Conservation (phyloP, 2,888 invertebrate genomes). For the Clepsis dumicolana region DNA sequence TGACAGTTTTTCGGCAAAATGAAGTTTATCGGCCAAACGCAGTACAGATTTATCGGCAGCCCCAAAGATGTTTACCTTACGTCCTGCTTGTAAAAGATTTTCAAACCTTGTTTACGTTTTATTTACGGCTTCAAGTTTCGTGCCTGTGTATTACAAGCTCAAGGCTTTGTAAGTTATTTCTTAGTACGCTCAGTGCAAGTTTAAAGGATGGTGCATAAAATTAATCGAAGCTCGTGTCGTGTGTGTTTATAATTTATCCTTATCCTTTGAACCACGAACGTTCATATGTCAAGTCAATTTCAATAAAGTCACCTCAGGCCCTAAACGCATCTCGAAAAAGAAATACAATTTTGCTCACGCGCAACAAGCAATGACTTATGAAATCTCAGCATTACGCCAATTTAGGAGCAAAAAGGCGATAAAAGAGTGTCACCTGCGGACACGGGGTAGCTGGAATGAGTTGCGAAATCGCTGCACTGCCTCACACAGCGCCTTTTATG, state of each 20-base stretch:
- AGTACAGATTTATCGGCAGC: slow-evolving; percentile 52
- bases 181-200: not conserved
- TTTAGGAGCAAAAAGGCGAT: slow-evolving; percentile 36
- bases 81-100: slow-evolving; percentile 48
- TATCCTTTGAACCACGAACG: not conserved
- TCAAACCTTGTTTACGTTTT: slow-evolving; percentile 44
- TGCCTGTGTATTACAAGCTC: slow-evolving; percentile 41
- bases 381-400: slow-evolving; percentile 35
- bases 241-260: not conserved
- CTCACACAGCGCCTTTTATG: slow-evolving; percentile 36
- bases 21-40: slow-evolving; percentile 58
- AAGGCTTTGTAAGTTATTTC: not conserved
- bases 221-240: not conserved
- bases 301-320: not conserved
- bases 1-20: slow-evolving; percentile 45
- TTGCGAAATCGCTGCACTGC: slow-evolving; percentile 36
- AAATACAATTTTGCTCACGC: slow-evolving; percentile 15
- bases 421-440: slow-evolving; percentile 44
- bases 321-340: not conserved
- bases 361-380: slow-evolving; percentile 23
- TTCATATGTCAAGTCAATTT: not conserved
- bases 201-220: not conserved
- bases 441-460: slow-evolving; percentile 34
- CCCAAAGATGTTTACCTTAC: slow-evolving; percentile 53
- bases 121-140: slow-evolving; percentile 45